Conservation (phyloP, 2,113 vertebrate species). For the Tiliqua scincoides region DNA sequence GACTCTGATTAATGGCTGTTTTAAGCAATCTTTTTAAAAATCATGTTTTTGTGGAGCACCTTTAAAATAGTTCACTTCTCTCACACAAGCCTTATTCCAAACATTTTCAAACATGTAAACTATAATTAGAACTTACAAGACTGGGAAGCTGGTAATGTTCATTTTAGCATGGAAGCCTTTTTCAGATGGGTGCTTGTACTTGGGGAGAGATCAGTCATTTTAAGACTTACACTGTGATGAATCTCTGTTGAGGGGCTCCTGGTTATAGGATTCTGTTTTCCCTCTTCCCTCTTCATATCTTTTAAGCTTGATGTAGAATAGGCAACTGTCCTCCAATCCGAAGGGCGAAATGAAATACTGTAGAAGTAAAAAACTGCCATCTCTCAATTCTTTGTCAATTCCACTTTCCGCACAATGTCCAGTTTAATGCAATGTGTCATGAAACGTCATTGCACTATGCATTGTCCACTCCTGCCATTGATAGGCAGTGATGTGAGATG, state of each 20-base stretch:
- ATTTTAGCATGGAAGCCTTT: background rate
- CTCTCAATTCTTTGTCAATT: no score
- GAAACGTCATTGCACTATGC: background rate
- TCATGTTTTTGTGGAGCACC: conserved; percentile 3
- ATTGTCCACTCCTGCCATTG: background rate
- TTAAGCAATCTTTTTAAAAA: conserved; percentile 47
- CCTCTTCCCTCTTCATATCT: background rate
- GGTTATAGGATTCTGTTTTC: background rate
- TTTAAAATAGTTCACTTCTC: background rate
- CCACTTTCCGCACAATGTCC: background rate
- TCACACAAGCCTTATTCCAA: conserved; percentile 35
- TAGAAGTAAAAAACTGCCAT: background rate
- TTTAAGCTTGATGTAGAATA: background rate
- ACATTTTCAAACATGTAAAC: conserved; percentile 9
- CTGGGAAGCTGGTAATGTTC: background rate
- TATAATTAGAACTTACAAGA: background rate
- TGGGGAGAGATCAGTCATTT: background rate
- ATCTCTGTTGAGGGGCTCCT: background rate
- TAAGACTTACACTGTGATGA: background rate
- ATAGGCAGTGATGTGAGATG: background rate
- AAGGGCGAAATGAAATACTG: no score
- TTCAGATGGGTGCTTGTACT: background rate
- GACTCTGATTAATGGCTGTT: conserved; percentile 66
- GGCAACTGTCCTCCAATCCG: background rate
- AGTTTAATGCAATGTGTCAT: background rate